Percentiles rank a stretch among this genome's conserved stretches.
These are phyloP conservation scores for Akabosia matsudoensis DNA, from an alignment of 1,140 invertebrate genomes.

Conservation along the genomic window DNA sequence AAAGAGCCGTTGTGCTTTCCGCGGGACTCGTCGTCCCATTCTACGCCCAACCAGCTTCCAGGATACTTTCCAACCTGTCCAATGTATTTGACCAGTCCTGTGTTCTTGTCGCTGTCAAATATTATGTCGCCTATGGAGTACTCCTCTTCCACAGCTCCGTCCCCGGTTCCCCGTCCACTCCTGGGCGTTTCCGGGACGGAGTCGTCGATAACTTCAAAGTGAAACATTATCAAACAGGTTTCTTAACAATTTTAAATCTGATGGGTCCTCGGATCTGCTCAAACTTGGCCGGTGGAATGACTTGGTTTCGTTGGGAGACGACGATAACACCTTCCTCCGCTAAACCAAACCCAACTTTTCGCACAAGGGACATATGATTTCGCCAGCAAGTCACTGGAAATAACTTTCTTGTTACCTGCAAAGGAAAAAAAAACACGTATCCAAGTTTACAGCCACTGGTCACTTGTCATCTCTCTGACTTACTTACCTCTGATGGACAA, in stretches of 20 bases:
- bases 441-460: too few relatives aligned
- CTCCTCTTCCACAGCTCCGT: too few relatives aligned
- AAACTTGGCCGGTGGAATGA: background rate
- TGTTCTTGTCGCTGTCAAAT: background rate
- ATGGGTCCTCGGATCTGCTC: background rate
- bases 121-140: background rate
- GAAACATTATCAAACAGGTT: slow-evolving; percentile 6
- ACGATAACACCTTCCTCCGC: background rate
- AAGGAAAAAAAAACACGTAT: background rate
- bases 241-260: background rate
- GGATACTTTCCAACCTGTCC: slow-evolving; percentile 59
- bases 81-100: slow-evolving; percentile 59
- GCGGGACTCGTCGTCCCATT: slow-evolving; percentile 83
- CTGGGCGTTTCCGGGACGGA: background rate
- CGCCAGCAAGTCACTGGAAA: slow-evolving; percentile 10
- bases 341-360: slow-evolving; percentile 10
- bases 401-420: slow-evolving; percentile 1
- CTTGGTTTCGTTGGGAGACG: slow-evolving; percentile 2
- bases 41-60: slow-evolving; percentile 80
- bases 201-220: slow-evolving; percentile 22
- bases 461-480: background rate
- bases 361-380: slow-evolving; percentile 23
- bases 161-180: background rate
- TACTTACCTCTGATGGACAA: slow-evolving; percentile 26
- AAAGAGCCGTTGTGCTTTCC: slow-evolving; percentile 88